These are phyloP conservation scores for Cryptotis parvus DNA, from an alignment of 2,113 vertebrate species.

Conservation along the genomic window DNA sequence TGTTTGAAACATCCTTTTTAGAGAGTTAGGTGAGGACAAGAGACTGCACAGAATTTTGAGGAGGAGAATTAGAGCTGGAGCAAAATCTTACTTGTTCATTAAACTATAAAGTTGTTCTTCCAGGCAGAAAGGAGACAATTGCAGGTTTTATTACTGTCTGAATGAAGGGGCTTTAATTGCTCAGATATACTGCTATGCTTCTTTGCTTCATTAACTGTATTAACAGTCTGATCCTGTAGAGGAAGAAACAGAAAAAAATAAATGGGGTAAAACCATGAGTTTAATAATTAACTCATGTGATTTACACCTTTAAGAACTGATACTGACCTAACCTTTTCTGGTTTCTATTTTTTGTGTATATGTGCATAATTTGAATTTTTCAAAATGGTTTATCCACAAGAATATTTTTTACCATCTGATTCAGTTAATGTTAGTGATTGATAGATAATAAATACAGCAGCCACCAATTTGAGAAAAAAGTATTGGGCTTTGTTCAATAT, in stretches of 20 bases:
- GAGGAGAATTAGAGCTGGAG: constrained; percentile 41
- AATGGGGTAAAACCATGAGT: constrained; percentile 45
- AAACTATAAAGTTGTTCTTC: constrained; percentile 69
- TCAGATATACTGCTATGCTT: constrained; percentile 64
- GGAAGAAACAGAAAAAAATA: constrained; percentile 48
- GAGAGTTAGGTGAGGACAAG: constrained; percentile 6
- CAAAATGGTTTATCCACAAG: neutral
- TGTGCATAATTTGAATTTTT: constrained; percentile 28
- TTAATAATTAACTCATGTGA: constrained; percentile 64
- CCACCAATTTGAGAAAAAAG: too few relatives aligned
- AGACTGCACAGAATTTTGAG: constrained; percentile 45
- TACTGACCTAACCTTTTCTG: neutral
- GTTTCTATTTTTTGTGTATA: neutral
- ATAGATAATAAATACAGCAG: neutral
- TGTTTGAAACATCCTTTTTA: neutral
- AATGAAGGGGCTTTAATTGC: constrained; percentile 71
- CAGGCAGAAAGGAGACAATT: constrained; percentile 68
- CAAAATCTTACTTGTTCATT: constrained; percentile 65
- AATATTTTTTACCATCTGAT: neutral
- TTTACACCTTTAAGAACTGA: neutral
- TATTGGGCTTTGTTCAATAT: too few relatives aligned
- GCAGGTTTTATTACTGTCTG: constrained; percentile 66
- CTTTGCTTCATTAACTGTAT: constrained; percentile 74
- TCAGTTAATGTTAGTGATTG: neutral
- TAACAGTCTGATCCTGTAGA: constrained; percentile 65